Conservation (phyloP, 1,140 invertebrate species). For the Papilio machaon region DNA sequence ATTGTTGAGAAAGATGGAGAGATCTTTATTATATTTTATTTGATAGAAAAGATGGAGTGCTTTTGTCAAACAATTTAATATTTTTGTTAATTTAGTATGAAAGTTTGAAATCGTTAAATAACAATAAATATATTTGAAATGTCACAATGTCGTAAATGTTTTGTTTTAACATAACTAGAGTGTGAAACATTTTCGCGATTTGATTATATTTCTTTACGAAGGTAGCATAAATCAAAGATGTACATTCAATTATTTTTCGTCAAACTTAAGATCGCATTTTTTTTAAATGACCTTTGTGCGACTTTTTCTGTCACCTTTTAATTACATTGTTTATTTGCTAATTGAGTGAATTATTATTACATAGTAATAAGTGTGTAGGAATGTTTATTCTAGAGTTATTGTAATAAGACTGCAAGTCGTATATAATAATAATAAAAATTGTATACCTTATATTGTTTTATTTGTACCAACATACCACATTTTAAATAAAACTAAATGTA, state of each 20-base stretch:
- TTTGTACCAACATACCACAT: background rate
- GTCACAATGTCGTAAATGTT: background rate
- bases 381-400: slow-evolving; percentile 25
- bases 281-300: background rate
- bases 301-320: background rate
- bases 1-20: no score
- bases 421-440: slow-evolving; percentile 22
- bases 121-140: background rate
- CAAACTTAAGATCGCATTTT: background rate
- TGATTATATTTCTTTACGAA: background rate
- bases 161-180: background rate
- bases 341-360: background rate
- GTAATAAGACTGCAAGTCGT: slow-evolving; percentile 36
- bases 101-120: no score
- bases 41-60: background rate
- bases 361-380: slow-evolving; percentile 26
- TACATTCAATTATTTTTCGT: background rate
- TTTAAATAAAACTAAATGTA: background rate
- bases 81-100: no score
- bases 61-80: background rate
- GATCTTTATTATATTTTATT: background rate
- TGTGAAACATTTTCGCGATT: slow-evolving; percentile 30
- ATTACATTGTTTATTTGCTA: background rate
- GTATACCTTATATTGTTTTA: slow-evolving; percentile 11
- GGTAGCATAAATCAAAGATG: no score